These are phyloP conservation scores for Leptinotarsa haldemani DNA, from an alignment of 2,888 invertebrate genomes.

Conservation along the genomic window DNA sequence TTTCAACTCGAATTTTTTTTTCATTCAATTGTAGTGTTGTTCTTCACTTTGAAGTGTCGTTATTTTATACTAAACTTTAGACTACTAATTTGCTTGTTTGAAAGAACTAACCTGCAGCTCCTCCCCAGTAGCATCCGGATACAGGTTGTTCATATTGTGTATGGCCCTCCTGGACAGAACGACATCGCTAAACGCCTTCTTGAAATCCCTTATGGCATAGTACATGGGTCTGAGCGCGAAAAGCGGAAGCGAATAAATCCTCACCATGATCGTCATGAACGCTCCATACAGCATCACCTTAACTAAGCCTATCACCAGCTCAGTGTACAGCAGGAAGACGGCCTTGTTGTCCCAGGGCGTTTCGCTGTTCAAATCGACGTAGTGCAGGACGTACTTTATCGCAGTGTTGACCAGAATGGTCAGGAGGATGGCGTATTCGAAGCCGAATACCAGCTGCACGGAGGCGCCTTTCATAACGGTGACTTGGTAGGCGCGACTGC, in stretches of 20 bases:
- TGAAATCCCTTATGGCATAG: conserved; percentile 96
- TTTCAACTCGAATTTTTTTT: too few species aligned
- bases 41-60: too few species aligned
- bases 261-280: conserved; percentile 96
- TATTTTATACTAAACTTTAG: background rate
- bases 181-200: conserved; percentile 97
- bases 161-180: conserved; percentile 96
- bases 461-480: conserved; percentile 94
- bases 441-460: conserved; percentile 98
- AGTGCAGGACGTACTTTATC: conserved; percentile 91
- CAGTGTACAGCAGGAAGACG: conserved; percentile 95
- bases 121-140: conserved; percentile 94
- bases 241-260: conserved; percentile 94
- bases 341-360: conserved; percentile 99
- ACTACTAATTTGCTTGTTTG: background rate
- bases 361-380: conserved; percentile 90
- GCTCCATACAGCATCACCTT: conserved; percentile 84
- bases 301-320: conserved; percentile 90
- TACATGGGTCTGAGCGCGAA: conserved; percentile 99
- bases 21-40: too few species aligned
- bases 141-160: conserved; percentile 97
- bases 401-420: conserved; percentile 93
- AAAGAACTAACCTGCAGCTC: conserved; percentile 74
- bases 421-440: conserved; percentile 97
- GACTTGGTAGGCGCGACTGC: conserved; percentile 92